phyloP scores from a whole-genome alignment of 2,888 invertebrate genomes.

The Tyria jacobaeae region DNA sequence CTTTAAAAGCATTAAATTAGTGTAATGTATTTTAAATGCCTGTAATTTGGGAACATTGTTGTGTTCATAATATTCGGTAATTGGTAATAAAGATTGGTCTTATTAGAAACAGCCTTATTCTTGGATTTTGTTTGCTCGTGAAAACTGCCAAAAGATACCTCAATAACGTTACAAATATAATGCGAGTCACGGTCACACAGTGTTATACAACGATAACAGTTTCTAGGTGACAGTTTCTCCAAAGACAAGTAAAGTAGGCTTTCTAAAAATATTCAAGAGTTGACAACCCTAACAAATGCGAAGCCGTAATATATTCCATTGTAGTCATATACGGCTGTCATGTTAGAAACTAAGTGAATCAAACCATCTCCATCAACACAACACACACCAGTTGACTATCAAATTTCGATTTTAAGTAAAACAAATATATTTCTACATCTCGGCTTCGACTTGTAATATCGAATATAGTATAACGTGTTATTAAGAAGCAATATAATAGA shows the following conservation, averaged over 20 bases:
- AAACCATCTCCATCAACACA: too few relatives aligned
- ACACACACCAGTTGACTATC: neutral
- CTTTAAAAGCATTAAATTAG: neutral
- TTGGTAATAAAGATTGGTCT: conserved; percentile 7
- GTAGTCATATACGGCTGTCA: conserved; percentile 33
- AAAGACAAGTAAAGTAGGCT: neutral
- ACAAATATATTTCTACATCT: too few relatives aligned
- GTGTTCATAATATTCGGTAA: conserved; percentile 4
- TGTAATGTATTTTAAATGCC: conserved; percentile 4
- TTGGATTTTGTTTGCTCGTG: neutral
- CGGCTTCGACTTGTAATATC: too few relatives aligned
- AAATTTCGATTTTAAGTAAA: neutral
- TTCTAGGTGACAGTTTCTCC: too few relatives aligned
- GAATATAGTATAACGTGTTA: too few relatives aligned
- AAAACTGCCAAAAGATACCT: neutral
- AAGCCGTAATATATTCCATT: conserved; percentile 37
- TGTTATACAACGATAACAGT: neutral
- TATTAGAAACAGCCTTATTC: neutral
- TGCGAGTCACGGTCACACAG: neutral
- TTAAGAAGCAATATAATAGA: too few relatives aligned
- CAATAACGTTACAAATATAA: neutral
- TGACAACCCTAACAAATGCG: conserved; percentile 26
- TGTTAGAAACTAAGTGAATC: conserved; percentile 34
- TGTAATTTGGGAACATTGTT: neutral
- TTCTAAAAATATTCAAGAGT: conserved; percentile 6